Evolutionary conservation across 2,888 invertebrate species (phyloP), one percentile per base, ranked within the genome.

Genomic region (Octonoba sinensis): DNA sequence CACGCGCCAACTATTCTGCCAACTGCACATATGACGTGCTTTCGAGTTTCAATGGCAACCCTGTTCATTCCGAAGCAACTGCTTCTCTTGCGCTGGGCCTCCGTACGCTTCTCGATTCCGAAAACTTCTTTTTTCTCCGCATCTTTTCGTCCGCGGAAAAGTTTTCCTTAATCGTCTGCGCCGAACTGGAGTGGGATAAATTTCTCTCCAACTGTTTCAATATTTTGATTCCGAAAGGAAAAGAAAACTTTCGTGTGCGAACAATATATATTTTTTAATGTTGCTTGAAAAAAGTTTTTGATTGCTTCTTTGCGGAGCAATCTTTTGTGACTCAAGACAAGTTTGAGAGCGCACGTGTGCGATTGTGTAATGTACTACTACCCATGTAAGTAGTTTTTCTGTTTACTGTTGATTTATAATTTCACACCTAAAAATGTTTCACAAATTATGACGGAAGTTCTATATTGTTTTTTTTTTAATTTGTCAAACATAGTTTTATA

Each of bases 51-150:
- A 13, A 20, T 46, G 62, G 73, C 73, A 79, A 73, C 79, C 79
- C 67, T 67, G 51, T 67, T 72, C 79, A 67, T 73, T 79, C 79
- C 73, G 73, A 73, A 79, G 79, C 79, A 79, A 69, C 79, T 51
- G 36, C 62, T 18, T 60, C 65, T 56, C 62, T 66, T 54, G 27
- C 72, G 65, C 72, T 72, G 69, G 69, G 24, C 62, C 76, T 62
- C 27, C 67, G 60, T 60, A 60, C 62, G 36, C 69, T 76, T 47
- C 67, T 66, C 59, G 71, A 65, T 71, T 78, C 79, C 59, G 47
- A 65, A 79, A 79, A 71, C 70, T 78, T 78, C 49, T 78, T 62
- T 77, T 70, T 77, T 59, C 44, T 56, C 65, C 22, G 18, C 36
- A 20, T 70, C 69, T 54, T 67, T 36, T 20, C 65, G 57, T 65